Percentiles rank a stretch among this genome's conserved stretches.
Evolutionary conservation across 2,888 invertebrate species (phyloP).

Genomic region (Tridacna crocea): DNA sequence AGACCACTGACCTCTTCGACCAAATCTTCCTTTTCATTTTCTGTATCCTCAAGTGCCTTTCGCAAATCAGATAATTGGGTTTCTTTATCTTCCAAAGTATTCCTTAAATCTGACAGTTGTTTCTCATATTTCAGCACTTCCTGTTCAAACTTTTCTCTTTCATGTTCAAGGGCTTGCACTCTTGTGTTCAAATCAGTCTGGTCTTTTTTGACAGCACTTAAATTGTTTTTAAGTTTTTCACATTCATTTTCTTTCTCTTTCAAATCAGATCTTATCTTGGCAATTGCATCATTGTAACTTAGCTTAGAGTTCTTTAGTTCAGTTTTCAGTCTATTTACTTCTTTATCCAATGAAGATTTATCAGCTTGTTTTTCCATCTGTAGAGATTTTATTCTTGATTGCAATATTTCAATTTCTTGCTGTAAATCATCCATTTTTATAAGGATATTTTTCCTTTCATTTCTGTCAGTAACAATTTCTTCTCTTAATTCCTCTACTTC

Average conservation of each 20-base stretch:
- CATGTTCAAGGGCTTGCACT: slow-evolving; percentile 45
- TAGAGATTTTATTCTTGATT: slow-evolving; percentile 37
- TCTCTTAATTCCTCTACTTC: slow-evolving; percentile 50
- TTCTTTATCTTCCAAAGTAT: slow-evolving; percentile 51
- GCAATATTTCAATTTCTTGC: slow-evolving; percentile 46
- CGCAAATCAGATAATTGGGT: slow-evolving; percentile 45
- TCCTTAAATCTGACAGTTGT: slow-evolving; percentile 39
- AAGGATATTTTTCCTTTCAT: slow-evolving; percentile 37
- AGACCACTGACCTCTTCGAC: slow-evolving; percentile 51
- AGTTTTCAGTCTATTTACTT: slow-evolving; percentile 47
- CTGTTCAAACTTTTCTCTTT: slow-evolving; percentile 43
- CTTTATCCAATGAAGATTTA: slow-evolving; percentile 40
- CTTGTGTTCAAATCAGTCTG: slow-evolving; percentile 48
- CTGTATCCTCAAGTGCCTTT: slow-evolving; percentile 54
- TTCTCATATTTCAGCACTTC: slow-evolving; percentile 51
- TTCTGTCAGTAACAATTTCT: slow-evolving; percentile 54
- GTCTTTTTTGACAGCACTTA: slow-evolving; percentile 28
- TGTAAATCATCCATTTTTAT: slow-evolving; percentile 51
- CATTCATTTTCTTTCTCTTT: slow-evolving; percentile 51
- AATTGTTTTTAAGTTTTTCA: slow-evolving; percentile 25
- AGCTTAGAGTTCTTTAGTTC: slow-evolving; percentile 48
- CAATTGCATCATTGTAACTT: slow-evolving; percentile 42
- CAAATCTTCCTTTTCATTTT: slow-evolving; percentile 59
- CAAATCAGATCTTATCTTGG: slow-evolving; percentile 42
- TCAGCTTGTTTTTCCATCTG: slow-evolving; percentile 47